Evolutionary conservation across 2,113 vertebrate species (phyloP).

Genomic region (Ia io): DNA sequence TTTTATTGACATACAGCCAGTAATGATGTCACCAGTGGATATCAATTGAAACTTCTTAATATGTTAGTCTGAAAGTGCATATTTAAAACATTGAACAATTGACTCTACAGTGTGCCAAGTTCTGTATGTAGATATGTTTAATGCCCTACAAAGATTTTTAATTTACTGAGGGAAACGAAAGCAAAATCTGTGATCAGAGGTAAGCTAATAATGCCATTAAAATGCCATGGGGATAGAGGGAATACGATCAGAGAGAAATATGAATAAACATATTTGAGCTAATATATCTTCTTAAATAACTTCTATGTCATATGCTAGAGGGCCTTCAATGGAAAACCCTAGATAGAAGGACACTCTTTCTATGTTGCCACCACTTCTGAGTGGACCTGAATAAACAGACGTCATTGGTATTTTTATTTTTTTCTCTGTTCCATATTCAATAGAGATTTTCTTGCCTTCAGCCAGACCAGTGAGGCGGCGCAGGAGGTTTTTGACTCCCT

Average conservation of each 20-base stretch:
- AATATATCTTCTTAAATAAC: conserved; percentile 21
- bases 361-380: conserved; percentile 74
- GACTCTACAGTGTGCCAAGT: neutral
- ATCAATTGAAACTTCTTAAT: neutral
- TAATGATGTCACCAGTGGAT: neutral
- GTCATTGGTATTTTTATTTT: conserved; percentile 74
- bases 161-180: neutral
- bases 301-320: conserved; percentile 77
- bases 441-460: conserved; percentile 71
- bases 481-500: conserved; percentile 64
- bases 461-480: conserved; percentile 69
- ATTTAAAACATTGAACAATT: neutral
- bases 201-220: neutral
- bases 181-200: neutral
- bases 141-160: neutral
- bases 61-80: neutral
- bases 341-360: conserved; percentile 80
- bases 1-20: conserved; percentile 37
- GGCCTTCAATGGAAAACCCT: conserved; percentile 80
- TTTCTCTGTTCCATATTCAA: conserved; percentile 71
- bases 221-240: neutral
- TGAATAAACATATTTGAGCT: neutral
- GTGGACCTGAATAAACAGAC: conserved; percentile 68
- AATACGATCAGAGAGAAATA: neutral
- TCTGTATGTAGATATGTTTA: neutral